Percentiles rank a stretch among this genome's conserved stretches.
Conservation (phyloP, 2,797 vertebrate genomes). For the Leptatherina wallacei region DNA sequence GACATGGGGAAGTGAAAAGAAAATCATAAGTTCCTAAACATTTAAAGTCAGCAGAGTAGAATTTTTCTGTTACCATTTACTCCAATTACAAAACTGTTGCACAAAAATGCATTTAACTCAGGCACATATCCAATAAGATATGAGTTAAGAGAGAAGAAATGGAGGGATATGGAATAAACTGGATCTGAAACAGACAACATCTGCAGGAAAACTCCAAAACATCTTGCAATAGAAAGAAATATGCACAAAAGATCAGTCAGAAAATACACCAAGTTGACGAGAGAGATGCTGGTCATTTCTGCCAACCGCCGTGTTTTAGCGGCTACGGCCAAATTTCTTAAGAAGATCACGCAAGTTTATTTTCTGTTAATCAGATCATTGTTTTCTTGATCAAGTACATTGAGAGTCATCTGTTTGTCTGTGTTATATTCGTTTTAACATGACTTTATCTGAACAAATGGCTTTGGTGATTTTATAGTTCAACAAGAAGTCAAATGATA, state of each 20-base stretch:
- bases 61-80: not conserved
- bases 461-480: constrained; percentile 29
- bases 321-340: not conserved
- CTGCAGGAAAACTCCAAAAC: not conserved
- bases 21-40: not conserved
- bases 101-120: not conserved
- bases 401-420: not conserved
- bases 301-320: not conserved
- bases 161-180: not conserved
- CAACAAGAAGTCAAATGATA: constrained; percentile 27
- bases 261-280: too few relatives aligned
- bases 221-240: too few relatives aligned
- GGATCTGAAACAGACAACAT: not conserved
- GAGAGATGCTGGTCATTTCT: not conserved
- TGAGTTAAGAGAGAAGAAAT: too few relatives aligned
- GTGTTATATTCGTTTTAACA: not conserved
- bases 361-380: not conserved
- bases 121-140: not conserved
- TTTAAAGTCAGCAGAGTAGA: not conserved
- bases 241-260: too few relatives aligned
- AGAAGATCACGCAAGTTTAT: too few relatives aligned
- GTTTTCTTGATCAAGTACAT: not conserved
- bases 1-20: not conserved
- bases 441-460: constrained; percentile 17
- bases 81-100: not conserved